These are phyloP conservation scores for Atherinomorus stipes DNA, from an alignment of 2,113 vertebrate species.

Conservation along the genomic window DNA sequence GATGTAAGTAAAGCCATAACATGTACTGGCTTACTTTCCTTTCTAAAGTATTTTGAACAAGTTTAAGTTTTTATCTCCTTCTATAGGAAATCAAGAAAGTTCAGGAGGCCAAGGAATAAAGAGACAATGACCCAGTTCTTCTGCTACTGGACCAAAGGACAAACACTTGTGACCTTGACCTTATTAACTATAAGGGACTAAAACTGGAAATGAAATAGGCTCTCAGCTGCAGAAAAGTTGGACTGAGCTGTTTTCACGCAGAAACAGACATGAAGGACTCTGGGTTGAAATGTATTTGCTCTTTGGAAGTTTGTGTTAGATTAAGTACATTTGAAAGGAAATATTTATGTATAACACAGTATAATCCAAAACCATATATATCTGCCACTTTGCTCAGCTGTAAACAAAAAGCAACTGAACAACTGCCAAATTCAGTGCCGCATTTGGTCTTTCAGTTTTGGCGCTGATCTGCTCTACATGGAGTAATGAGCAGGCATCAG, in stretches of 20 bases:
- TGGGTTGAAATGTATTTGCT: slow-evolving; percentile 8
- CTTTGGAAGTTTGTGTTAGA: slow-evolving; percentile 33
- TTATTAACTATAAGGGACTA: slow-evolving; percentile 10
- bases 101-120: slow-evolving; percentile 70
- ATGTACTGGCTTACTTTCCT: neutral
- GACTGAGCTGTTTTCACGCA: slow-evolving; percentile 6
- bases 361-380: neutral
- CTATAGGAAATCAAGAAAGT: slow-evolving; percentile 83
- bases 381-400: slow-evolving; percentile 5
- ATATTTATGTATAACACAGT: neutral
- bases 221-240: neutral
- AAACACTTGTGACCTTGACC: slow-evolving; percentile 1
- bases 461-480: neutral
- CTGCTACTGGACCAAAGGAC: slow-evolving; percentile 23
- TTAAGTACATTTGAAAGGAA: slow-evolving; percentile 4
- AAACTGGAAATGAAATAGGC: slow-evolving; percentile 8
- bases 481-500: neutral
- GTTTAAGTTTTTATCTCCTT: neutral
- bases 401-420: neutral
- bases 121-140: neutral
- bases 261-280: slow-evolving; percentile 16
- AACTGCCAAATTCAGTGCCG: slow-evolving; percentile 23
- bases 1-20: slow-evolving; percentile 83
- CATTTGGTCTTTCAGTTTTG: slow-evolving; percentile 24
- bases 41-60: neutral